Evolutionary conservation across 2,888 invertebrate genomes (phyloP).

Genomic region (Diploptera punctata): DNA sequence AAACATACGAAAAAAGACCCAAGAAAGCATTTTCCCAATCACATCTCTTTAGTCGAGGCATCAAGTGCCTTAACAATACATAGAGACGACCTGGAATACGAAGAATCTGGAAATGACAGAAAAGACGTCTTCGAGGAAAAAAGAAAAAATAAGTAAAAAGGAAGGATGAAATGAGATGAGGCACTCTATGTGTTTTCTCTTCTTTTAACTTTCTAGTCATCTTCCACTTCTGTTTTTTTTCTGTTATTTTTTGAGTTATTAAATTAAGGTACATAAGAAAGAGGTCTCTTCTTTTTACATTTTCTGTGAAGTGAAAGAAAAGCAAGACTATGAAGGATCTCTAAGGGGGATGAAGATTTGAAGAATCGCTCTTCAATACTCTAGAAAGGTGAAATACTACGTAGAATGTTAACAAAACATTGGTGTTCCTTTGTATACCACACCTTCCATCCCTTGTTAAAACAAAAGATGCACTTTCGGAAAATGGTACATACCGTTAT

Average conservation of each 20-base stretch:
- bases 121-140: background rate
- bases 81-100: background rate
- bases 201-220: constrained; percentile 4
- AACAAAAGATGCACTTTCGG: background rate
- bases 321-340: background rate
- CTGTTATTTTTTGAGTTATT: constrained; percentile 22
- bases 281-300: too few species aligned
- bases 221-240: background rate
- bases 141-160: background rate
- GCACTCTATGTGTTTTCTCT: background rate
- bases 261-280: constrained; percentile 15
- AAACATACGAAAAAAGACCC: background rate
- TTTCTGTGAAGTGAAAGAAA: background rate
- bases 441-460: constrained; percentile 1
- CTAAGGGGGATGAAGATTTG: background rate
- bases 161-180: background rate
- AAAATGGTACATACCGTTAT: background rate
- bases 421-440: too few species aligned
- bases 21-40: background rate
- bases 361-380: constrained; percentile 1
- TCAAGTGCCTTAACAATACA: constrained; percentile 15
- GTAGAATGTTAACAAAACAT: constrained; percentile 14
- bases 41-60: constrained; percentile 4
- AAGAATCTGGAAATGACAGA: constrained; percentile 11
- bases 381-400: constrained; percentile 5